Percentiles rank a stretch among this genome's conserved stretches.
These are phyloP conservation scores for Lycaon pictus DNA, from an alignment of 2,113 vertebrate genomes.

Conservation along the genomic window DNA sequence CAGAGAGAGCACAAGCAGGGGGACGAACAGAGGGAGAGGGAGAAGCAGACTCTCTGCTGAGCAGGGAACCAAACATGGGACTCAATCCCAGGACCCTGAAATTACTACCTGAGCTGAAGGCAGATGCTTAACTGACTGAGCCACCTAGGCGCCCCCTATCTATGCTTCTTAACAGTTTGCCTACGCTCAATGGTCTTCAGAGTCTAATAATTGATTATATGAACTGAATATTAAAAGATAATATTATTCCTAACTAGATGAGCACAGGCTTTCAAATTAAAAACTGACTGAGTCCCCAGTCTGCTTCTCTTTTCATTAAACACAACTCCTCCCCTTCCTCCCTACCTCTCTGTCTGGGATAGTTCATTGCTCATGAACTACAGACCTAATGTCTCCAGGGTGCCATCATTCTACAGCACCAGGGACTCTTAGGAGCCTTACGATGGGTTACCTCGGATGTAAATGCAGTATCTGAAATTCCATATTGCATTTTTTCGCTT, in stretches of 20 bases:
- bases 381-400: rapidly evolving
- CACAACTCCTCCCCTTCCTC: not conserved
- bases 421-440: not conserved
- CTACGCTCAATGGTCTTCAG: not conserved
- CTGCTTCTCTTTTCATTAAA: not conserved
- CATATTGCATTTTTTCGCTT: not conserved
- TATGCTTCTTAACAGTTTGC: not conserved
- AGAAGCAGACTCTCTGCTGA: too few relatives aligned
- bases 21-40: too few relatives aligned
- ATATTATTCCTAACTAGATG: not conserved
- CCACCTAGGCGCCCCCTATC: too few relatives aligned
- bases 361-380: not conserved
- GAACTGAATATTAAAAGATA: not conserved
- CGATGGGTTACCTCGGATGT: not conserved
- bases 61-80: too few relatives aligned
- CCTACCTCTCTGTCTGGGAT: not conserved
- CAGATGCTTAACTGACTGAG: too few relatives aligned
- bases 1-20: too few relatives aligned
- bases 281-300: not conserved
- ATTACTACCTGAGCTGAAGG: too few relatives aligned
- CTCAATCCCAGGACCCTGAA: too few relatives aligned
- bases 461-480: not conserved
- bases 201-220: not conserved
- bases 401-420: too few relatives aligned
- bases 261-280: not conserved